Base-by-base conservation (phyloP, 2,797 vertebrate species). In the Erpetoichthys calabaricus region DNA sequence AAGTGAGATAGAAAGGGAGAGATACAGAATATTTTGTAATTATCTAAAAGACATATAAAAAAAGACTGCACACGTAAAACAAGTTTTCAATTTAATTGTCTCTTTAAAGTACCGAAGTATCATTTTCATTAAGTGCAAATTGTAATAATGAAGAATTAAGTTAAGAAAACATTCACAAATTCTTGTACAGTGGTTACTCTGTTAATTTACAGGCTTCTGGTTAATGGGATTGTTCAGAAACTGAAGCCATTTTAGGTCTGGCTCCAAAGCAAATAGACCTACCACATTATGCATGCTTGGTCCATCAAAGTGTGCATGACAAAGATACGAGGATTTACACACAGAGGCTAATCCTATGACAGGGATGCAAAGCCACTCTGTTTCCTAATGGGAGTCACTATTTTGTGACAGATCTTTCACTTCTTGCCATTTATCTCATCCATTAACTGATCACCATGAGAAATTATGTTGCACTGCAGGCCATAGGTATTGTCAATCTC, bases 301-400 rank as follows among this genome's bases (percentile, higher is more conserved):
- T 60, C 65, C 62, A 63, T 69, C 73, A 73, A 67, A 68, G 73
- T 70, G 69, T 76, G 68, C 67, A 65, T 75, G 76, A 79, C 73
- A 78, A 67, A 79, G 68, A 77, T 73, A 75, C 74, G 56, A 66
- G 74, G 76, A 76, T 77, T 79, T 75, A 72, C 69, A 65, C 62
- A 69, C 68, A 70, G 25, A 54, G 59, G 68, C 62, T 61, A 70
- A 68, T 67, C 67, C 72, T 67, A 70, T 63, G 73, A 71, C 72
- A 70, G 61, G 72, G 68, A 54, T 25, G 41, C 53, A 25, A 42
- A 43, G 41, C 8, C 45, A 45, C 58, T 54, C 51, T 45, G 5
- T 59, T 4, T 53, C 25, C 43, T 10, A 43, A 42, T 42, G 53
- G 45, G 47, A n/a, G 4, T 49, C 8, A 47, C 8, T 61, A 5